Evolutionary conservation across 2,888 invertebrate species (phyloP).

Genomic region (Drosophila robusta): DNA sequence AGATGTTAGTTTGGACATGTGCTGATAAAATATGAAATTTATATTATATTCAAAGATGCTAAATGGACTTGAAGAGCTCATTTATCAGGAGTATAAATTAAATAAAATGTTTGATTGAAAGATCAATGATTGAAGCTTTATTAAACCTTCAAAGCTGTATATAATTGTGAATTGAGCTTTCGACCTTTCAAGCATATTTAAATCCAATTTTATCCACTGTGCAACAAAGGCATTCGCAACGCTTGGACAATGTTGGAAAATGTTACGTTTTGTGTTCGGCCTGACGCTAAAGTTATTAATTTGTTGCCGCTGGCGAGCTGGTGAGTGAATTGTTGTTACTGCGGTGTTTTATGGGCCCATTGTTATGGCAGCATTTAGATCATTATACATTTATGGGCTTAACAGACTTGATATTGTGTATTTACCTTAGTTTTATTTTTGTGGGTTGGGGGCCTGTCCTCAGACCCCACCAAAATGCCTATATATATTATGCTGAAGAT

Average conservation of each 20-base stretch:
- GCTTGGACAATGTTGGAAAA: conserved; percentile 67
- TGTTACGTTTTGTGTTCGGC: conserved; percentile 58
- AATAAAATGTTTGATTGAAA: too few species aligned
- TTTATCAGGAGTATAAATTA: too few species aligned
- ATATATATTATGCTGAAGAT: conserved; percentile 1
- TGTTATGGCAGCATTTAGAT: conserved; percentile 64
- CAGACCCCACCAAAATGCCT: conserved; percentile 31
- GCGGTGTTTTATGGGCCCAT: conserved; percentile 69
- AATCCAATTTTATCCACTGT: conserved; percentile 22
- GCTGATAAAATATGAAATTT: too few species aligned
- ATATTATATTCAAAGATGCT: too few species aligned
- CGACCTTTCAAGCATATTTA: not conserved
- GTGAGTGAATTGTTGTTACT: conserved; percentile 38
- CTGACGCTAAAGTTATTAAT: conserved; percentile 60
- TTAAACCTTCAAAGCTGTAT: too few species aligned
- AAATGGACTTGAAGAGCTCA: too few species aligned
- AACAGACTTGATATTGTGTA: conserved; percentile 5
- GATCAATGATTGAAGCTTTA: too few species aligned
- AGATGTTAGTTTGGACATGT: too few species aligned
- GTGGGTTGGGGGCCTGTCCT: not conserved
- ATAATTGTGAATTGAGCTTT: not conserved
- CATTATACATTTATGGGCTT: conserved; percentile 39
- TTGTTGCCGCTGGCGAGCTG: conserved; percentile 48
- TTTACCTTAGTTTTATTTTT: conserved; percentile 6
- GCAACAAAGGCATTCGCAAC: conserved; percentile 44